phyloP scores from a whole-genome alignment of 2,113 vertebrate genomes.

The Rissa tridactyla region DNA sequence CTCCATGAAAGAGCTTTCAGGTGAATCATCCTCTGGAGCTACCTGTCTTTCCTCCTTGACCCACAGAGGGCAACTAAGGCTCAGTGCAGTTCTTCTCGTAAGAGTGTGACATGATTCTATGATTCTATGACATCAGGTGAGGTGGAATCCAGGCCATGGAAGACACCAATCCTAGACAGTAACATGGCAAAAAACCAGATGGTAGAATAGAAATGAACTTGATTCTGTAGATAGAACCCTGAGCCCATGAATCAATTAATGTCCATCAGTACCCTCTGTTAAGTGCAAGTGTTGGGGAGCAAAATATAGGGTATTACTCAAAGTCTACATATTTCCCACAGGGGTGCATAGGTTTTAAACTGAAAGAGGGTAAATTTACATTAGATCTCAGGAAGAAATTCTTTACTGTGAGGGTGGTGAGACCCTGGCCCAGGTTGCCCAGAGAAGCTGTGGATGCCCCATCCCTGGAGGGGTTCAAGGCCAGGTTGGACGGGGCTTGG shows the following conservation, averaged over 20 bases:
- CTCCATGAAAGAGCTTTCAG: background rate
- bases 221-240: background rate
- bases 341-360: background rate
- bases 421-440: background rate
- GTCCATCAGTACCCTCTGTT: background rate
- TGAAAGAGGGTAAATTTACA: background rate
- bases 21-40: background rate
- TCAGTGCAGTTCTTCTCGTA: background rate
- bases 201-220: rapidly evolving
- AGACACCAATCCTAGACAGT: background rate
- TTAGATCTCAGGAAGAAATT: background rate
- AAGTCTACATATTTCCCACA: background rate
- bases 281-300: background rate
- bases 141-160: background rate
- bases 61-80: background rate
- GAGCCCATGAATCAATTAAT: background rate
- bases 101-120: background rate
- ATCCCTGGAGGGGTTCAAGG: background rate
- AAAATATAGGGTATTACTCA: background rate
- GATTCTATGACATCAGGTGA: too few relatives aligned
- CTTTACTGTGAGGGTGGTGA: background rate
- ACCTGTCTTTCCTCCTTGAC: background rate
- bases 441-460: background rate
- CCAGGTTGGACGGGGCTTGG: background rate
- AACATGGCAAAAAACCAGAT: background rate